Evolutionary conservation across 2,797 vertebrate species (phyloP).

Genomic region (Pipistrellus pygmaeus): DNA sequence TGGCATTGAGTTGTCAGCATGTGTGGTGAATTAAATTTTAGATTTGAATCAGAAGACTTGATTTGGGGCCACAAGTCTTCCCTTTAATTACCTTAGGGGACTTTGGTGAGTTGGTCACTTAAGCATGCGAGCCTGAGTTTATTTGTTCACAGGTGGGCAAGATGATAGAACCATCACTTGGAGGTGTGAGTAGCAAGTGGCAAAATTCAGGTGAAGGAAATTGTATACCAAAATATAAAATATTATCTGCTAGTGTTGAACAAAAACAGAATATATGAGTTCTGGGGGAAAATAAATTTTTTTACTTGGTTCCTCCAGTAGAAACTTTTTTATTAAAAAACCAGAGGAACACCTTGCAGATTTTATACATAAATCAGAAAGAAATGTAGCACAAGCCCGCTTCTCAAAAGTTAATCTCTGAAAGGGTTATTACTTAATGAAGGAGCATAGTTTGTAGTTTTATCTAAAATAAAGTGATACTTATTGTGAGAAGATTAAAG

Average conservation of each 20-base stretch:
- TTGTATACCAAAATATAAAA: not conserved
- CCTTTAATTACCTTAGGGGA: not conserved
- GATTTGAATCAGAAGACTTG: not conserved
- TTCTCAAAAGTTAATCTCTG: conserved; percentile 32
- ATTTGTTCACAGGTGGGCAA: not conserved
- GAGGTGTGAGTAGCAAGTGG: not conserved
- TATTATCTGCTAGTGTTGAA: conserved; percentile 5
- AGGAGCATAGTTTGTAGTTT: not conserved
- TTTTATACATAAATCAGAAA: not conserved
- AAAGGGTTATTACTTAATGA: not conserved
- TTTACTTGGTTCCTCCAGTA: not conserved
- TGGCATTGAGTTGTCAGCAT: not conserved
- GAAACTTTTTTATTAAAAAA: conserved; percentile 25
- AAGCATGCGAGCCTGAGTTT: not conserved
- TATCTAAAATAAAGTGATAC: not conserved
- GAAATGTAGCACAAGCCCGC: not conserved
- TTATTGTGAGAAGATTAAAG: not conserved
- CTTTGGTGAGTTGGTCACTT: not conserved
- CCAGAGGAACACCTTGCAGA: not conserved
- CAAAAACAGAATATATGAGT: not conserved
- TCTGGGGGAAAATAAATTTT: not conserved
- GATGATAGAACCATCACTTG: not conserved
- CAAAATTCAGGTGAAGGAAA: not conserved
- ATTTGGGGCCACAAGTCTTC: not conserved
- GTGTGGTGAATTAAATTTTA: not conserved